Evolutionary conservation across 2,888 invertebrate genomes (phyloP).

Genomic region (Entomobrya multifasciata): DNA sequence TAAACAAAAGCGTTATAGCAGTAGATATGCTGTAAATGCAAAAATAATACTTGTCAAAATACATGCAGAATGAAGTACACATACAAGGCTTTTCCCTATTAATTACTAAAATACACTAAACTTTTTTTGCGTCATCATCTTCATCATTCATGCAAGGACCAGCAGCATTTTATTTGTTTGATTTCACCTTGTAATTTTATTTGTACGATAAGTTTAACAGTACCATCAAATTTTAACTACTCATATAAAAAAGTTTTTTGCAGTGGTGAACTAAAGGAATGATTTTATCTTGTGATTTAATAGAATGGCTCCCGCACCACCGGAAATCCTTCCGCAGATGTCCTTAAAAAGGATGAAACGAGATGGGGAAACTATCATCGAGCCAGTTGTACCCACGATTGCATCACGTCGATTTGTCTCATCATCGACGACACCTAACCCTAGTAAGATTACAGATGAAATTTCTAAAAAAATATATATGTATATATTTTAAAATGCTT

Average conservation of each 20-base stretch:
- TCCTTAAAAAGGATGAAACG: slow-evolving; percentile 45
- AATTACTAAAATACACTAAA: too few relatives aligned
- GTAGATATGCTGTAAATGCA: too few relatives aligned
- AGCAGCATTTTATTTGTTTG: too few relatives aligned
- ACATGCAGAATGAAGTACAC: too few relatives aligned
- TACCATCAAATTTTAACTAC: too few relatives aligned
- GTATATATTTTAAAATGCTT: neutral
- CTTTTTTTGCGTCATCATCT: too few relatives aligned
- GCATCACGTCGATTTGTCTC: slow-evolving; percentile 42
- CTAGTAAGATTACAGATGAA: slow-evolving; percentile 38
- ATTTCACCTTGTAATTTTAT: too few relatives aligned
- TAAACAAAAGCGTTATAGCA: neutral
- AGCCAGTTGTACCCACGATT: slow-evolving; percentile 44
- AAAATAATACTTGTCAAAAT: too few relatives aligned
- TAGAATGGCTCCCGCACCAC: slow-evolving; percentile 64
- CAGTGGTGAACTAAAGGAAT: neutral
- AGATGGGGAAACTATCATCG: slow-evolving; percentile 59
- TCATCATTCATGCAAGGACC: too few relatives aligned
- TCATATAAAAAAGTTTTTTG: too few relatives aligned
- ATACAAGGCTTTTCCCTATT: too few relatives aligned
- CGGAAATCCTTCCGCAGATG: slow-evolving; percentile 32
- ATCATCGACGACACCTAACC: slow-evolving; percentile 36
- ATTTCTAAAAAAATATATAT: neutral
- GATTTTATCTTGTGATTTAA: neutral
- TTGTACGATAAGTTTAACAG: too few relatives aligned